phyloP scores from a whole-genome alignment of 2,888 invertebrate species.

The Leptinotarsa rubiginosa region DNA sequence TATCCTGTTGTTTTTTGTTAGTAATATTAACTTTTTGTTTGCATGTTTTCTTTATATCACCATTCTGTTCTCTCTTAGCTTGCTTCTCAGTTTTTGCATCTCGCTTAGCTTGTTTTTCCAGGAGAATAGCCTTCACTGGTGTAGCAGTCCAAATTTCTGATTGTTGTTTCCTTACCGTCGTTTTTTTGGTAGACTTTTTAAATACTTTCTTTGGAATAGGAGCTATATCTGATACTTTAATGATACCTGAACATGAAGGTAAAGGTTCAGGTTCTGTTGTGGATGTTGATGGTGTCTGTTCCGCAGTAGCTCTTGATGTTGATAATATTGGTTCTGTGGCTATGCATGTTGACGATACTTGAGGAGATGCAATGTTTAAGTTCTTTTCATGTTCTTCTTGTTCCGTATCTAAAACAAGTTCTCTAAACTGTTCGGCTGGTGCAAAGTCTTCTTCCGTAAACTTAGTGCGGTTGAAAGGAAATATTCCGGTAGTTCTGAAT shows the following conservation, averaged over 20 bases:
- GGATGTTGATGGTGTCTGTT: conserved; percentile 31
- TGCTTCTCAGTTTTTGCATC: no score
- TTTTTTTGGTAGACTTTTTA: conserved; percentile 18
- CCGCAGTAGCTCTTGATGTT: conserved; percentile 16
- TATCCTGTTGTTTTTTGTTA: conserved; percentile 1
- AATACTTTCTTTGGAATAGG: conserved; percentile 20
- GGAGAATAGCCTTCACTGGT: conserved; percentile 28
- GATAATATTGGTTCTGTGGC: conserved; percentile 7
- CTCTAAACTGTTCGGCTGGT: conserved; percentile 37
- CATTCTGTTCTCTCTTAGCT: neutral
- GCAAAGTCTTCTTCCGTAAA: conserved; percentile 36
- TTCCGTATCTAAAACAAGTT: conserved; percentile 30
- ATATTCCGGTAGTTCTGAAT: conserved; percentile 40
- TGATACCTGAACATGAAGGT: conserved; percentile 17
- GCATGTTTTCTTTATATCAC: neutral
- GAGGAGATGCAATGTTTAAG: conserved; percentile 24
- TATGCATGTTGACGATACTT: conserved; percentile 17
- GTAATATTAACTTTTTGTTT: conserved; percentile 18
- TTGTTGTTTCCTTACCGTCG: conserved; percentile 11
- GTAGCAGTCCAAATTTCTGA: conserved; percentile 16
- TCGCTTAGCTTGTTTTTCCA: neutral
- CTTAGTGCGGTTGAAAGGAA: conserved; percentile 32
- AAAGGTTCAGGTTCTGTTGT: conserved; percentile 5
- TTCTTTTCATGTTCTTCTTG: conserved; percentile 27
- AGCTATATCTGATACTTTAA: conserved; percentile 3